Evolutionary conservation across 2,113 vertebrate genomes (phyloP).

Genomic region (Hippocampus zosterae): DNA sequence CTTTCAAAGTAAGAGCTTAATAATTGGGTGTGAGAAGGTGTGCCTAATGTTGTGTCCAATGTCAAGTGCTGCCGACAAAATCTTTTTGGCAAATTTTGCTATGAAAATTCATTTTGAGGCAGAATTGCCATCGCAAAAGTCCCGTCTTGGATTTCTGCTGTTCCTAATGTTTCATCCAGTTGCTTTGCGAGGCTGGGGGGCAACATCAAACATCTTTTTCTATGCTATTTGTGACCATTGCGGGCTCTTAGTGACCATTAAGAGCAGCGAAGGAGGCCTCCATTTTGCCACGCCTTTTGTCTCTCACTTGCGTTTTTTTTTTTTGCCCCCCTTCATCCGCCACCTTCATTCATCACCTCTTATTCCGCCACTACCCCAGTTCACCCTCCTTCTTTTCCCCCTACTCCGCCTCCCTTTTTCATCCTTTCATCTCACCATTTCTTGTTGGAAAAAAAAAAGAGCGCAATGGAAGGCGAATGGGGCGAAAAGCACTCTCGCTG

Average conservation of each 20-base stretch:
- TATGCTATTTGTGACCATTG: slow-evolving; percentile 30
- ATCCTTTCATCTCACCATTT: slow-evolving; percentile 52
- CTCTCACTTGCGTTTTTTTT: slow-evolving; percentile 8
- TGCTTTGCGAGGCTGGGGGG: neutral
- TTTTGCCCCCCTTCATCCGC: slow-evolving; percentile 36
- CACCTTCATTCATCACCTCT: slow-evolving; percentile 35
- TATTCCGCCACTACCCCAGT: slow-evolving; percentile 50
- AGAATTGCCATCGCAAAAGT: no score
- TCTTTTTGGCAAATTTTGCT: no score
- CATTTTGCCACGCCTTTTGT: slow-evolving; percentile 8
- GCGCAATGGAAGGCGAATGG: slow-evolving; percentile 56
- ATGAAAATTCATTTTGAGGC: no score
- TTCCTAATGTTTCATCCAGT: neutral
- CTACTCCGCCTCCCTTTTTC: slow-evolving; percentile 41
- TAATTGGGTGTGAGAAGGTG: neutral
- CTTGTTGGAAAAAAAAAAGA: slow-evolving; percentile 45
- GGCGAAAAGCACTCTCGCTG: slow-evolving; percentile 68
- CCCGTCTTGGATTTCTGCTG: neutral
- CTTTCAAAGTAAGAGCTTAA: no score
- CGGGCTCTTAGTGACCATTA: slow-evolving; percentile 54
- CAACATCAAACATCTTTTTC: slow-evolving; percentile 3
- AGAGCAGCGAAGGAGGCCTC: slow-evolving; percentile 34
- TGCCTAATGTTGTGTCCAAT: neutral
- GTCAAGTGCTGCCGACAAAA: no score
- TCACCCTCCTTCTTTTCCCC: slow-evolving; percentile 40